Conservation (phyloP, 1,140 invertebrate genomes). For the Artemia franciscana region DNA sequence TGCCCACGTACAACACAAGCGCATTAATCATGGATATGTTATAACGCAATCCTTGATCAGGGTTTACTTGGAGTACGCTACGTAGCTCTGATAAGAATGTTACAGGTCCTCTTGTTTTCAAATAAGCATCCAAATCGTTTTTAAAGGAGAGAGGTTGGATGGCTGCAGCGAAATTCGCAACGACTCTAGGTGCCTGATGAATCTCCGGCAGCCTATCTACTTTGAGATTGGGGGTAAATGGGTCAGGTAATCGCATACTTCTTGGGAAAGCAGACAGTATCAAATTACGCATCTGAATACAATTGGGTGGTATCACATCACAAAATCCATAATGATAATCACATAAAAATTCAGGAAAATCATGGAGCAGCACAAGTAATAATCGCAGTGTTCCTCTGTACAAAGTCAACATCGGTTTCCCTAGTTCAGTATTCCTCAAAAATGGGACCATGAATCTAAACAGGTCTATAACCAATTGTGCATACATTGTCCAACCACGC, state of each 20-base stretch:
- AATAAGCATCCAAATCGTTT: slow-evolving; percentile 85
- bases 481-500: slow-evolving; percentile 62
- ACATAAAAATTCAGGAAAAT: slow-evolving; percentile 96
- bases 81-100: slow-evolving; percentile 80
- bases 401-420: slow-evolving; percentile 68
- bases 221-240: slow-evolving; percentile 90
- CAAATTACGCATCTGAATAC: slow-evolving; percentile 91
- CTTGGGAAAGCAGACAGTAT: slow-evolving; percentile 91
- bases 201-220: slow-evolving; percentile 79
- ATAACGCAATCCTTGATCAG: slow-evolving; percentile 70
- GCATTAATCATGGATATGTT: slow-evolving; percentile 93
- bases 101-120: slow-evolving; percentile 79
- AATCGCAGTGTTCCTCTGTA: slow-evolving; percentile 93
- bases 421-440: slow-evolving; percentile 81
- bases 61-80: slow-evolving; percentile 62
- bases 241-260: slow-evolving; percentile 92
- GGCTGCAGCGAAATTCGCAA: slow-evolving; percentile 63
- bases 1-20: slow-evolving; percentile 87
- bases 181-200: slow-evolving; percentile 53
- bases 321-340: slow-evolving; percentile 99
- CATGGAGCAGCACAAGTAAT: slow-evolving; percentile 82
- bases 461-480: slow-evolving; percentile 75
- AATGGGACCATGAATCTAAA: slow-evolving; percentile 94
- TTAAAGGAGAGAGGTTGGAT: slow-evolving; percentile 73
- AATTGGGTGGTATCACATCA: slow-evolving; percentile 95